Evolutionary conservation across 1,140 invertebrate species (phyloP).

Genomic region (Drosophila cardini): DNA sequence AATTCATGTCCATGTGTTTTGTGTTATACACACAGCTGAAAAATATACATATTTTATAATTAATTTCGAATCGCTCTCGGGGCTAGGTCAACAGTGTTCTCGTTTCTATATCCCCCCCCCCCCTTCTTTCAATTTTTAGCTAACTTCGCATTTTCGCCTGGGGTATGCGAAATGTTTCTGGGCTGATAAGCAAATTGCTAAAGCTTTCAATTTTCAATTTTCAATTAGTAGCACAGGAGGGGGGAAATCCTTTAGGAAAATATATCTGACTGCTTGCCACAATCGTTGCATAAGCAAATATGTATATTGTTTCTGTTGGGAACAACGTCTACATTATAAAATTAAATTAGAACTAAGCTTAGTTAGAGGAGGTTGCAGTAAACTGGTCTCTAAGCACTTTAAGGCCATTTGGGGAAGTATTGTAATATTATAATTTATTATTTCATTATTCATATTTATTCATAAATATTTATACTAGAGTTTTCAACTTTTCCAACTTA

Average conservation of each 20-base stretch:
- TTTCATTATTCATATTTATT: no score
- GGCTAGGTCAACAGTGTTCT: slow-evolving; percentile 52
- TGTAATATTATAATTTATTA: no score
- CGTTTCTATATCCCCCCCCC: slow-evolving; percentile 9
- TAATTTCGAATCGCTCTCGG: slow-evolving; percentile 36
- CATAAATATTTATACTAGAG: background rate
- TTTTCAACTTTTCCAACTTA: background rate
- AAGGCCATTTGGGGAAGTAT: no score
- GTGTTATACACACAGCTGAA: slow-evolving; percentile 7
- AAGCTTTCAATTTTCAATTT: slow-evolving; percentile 44
- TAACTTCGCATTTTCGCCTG: slow-evolving; percentile 21
- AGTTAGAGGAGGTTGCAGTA: no score
- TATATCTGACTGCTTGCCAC: background rate
- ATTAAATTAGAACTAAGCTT: no score
- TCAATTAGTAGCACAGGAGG: slow-evolving; percentile 34
- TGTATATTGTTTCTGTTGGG: background rate
- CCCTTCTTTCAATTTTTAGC: slow-evolving; percentile 1
- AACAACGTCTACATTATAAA: background rate
- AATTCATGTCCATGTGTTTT: background rate
- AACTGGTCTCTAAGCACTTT: no score
- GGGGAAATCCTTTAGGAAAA: slow-evolving; percentile 25
- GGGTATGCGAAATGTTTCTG: slow-evolving; percentile 20
- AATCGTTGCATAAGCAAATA: slow-evolving; percentile 1
- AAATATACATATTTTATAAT: slow-evolving; percentile 26
- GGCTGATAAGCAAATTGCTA: slow-evolving; percentile 39